Conservation (phyloP, 1,140 invertebrate genomes). For the Bacillus rossius region DNA sequence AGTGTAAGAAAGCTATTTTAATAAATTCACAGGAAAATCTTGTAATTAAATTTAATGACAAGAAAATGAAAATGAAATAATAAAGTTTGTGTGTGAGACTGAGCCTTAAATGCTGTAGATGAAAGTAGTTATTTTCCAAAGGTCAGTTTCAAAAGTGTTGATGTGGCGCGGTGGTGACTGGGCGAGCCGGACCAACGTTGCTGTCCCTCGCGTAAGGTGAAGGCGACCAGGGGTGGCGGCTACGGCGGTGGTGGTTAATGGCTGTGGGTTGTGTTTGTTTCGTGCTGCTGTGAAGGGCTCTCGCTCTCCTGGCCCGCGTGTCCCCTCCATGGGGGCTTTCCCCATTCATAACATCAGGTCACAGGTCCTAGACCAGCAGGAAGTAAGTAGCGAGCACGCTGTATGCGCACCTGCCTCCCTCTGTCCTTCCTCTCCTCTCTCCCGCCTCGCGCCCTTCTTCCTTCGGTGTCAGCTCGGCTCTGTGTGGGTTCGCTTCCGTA, state of each 20-base stretch:
- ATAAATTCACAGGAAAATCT: no score
- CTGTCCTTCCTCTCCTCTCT: not conserved
- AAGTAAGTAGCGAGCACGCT: slow-evolving; percentile 64
- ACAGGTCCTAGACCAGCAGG: slow-evolving; percentile 72
- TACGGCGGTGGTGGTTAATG: not conserved
- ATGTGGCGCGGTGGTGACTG: no score
- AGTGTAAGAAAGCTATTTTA: no score
- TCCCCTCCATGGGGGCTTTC: slow-evolving; percentile 79
- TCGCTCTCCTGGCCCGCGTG: slow-evolving; percentile 79
- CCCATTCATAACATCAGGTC: slow-evolving; percentile 81
- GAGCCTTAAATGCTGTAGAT: no score
- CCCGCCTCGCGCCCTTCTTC: not conserved
- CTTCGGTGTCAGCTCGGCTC: not conserved
- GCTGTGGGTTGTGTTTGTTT: slow-evolving; percentile 2
- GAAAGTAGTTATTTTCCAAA: no score
- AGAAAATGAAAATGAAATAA: no score
- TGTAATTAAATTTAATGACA: no score
- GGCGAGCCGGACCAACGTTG: no score
- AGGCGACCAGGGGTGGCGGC: not conserved
- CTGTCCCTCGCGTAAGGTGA: no score
- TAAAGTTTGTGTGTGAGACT: no score
- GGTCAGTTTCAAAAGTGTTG: no score
- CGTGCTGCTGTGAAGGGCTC: slow-evolving; percentile 55
- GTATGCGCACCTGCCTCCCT: not conserved
- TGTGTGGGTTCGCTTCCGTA: not conserved